Evolutionary conservation across 2,888 invertebrate species (phyloP).

Genomic region (Artemia sinica): DNA sequence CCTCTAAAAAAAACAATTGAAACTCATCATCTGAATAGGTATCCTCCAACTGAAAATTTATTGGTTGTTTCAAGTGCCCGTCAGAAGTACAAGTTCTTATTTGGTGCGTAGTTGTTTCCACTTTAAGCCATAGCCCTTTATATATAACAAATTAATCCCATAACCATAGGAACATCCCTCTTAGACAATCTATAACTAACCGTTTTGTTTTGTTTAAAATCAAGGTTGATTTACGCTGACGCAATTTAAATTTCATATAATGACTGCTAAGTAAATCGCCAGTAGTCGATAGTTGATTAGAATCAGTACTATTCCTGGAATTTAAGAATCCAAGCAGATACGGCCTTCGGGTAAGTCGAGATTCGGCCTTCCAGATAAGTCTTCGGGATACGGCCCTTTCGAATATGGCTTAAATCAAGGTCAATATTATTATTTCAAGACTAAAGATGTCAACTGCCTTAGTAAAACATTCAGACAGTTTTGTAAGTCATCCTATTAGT

Average conservation of each 20-base stretch:
- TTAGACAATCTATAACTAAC: no score
- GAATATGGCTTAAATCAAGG: conserved; percentile 40
- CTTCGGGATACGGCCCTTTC: conserved; percentile 40
- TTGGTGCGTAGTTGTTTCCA: background rate
- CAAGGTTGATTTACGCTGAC: background rate
- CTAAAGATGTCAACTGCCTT: conserved; percentile 56
- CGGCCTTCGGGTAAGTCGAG: conserved; percentile 29
- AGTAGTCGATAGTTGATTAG: conserved; percentile 37
- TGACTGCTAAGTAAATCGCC: conserved; percentile 36
- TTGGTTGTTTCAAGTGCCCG: background rate
- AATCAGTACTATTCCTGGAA: conserved; percentile 41
- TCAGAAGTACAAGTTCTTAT: background rate
- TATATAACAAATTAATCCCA: background rate
- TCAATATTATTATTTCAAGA: conserved; percentile 46
- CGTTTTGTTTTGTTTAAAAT: background rate
- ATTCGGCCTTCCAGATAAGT: no score
- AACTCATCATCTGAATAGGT: conserved; percentile 14
- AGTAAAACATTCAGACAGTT: conserved; percentile 34
- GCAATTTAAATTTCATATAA: background rate
- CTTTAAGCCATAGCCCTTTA: background rate
- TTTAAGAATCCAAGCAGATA: conserved; percentile 33
- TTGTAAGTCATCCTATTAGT: conserved; percentile 36
- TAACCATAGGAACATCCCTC: no score
- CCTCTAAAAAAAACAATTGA: background rate
- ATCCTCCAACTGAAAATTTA: conserved; percentile 9